Evolutionary conservation across 2,888 invertebrate genomes (phyloP), one percentile per base, ranked within the genome.

Genomic region (Cynaeus angustus): DNA sequence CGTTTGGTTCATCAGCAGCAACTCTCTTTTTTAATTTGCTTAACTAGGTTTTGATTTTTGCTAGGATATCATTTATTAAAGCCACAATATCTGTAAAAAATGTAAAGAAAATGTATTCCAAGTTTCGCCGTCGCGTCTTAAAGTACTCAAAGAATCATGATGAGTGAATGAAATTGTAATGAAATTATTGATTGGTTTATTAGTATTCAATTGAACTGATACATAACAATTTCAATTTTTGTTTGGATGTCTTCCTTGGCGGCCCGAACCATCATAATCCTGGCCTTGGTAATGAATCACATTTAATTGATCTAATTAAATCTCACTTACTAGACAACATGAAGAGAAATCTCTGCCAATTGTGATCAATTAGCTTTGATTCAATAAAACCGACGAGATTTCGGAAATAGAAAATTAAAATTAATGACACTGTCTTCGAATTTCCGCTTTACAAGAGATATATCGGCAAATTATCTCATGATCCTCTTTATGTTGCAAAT

Each of bases 221-320:
- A n/a, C n/a, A n/a, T n/a, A n/a, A n/a, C n/a, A 21, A 21, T 21
- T 21, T 21, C 21, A 21, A 4, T 21, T 21, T 21, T 21, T 21
- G 21, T 21, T 21, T 21, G n/a, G n/a, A n/a, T n/a, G 21, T 21
- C 21, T 21, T 21, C 21, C 4, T 21, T 8, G 1, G 1, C 37
- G 2, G 2, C 37, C 8, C 21, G 43, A 43, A 10, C 13, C 10
- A 43, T 21, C 21, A 13, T 16, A 3, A 46, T 14, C 14, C 3
- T 30, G 50, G 50, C 67, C 61, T 67, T 61, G 67, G 50, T 21
- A 8, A 16, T 38, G 56, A 41, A 68, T 68, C 64, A 58, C 48
- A 43, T 38, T 68, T 64, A 68, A 68, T 68, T 68, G 64, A 48
- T 64, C 68, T 64, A 68, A 68, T 68, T 68, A 68, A 56, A 64